phyloP scores from a whole-genome alignment of 1,140 invertebrate genomes.

The Procambarus clarkii region DNA sequence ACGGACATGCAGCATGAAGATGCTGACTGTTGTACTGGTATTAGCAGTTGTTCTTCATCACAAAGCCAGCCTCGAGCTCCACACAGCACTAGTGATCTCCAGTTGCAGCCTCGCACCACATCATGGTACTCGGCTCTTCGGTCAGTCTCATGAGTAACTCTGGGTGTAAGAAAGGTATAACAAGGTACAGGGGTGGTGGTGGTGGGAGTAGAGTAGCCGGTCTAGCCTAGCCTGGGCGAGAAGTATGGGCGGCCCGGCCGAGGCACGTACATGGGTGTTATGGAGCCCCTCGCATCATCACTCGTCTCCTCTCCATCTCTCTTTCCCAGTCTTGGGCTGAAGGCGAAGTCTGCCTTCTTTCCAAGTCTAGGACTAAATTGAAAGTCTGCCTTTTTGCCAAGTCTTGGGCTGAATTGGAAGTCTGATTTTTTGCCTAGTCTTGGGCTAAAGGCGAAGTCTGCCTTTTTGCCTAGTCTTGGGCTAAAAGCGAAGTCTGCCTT shows the following conservation, averaged over 20 bases:
- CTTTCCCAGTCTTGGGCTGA: conserved; percentile 38
- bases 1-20: neutral
- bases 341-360: conserved; percentile 36
- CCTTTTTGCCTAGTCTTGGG: conserved; percentile 27
- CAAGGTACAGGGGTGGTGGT: neutral
- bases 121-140: neutral
- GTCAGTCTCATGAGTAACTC: neutral
- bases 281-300: neutral
- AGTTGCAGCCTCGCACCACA: neutral
- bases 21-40: neutral
- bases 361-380: conserved; percentile 38
- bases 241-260: neutral
- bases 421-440: conserved; percentile 26
- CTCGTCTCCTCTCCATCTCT: neutral
- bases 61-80: neutral
- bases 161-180: neutral
- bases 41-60: neutral
- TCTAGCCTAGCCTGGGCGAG: neutral
- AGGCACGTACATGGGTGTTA: neutral
- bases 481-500: conserved; percentile 19
- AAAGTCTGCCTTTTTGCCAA: conserved; percentile 39
- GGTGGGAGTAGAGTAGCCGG: neutral
- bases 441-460: conserved; percentile 42
- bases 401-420: conserved; percentile 32
- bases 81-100: neutral